A percentile compares a stretch with the other conserved stretches of the same genome.
These are phyloP conservation scores for Coracias cyanogaster DNA, from an alignment of 2,797 vertebrate genomes.

Conservation along the genomic window DNA sequence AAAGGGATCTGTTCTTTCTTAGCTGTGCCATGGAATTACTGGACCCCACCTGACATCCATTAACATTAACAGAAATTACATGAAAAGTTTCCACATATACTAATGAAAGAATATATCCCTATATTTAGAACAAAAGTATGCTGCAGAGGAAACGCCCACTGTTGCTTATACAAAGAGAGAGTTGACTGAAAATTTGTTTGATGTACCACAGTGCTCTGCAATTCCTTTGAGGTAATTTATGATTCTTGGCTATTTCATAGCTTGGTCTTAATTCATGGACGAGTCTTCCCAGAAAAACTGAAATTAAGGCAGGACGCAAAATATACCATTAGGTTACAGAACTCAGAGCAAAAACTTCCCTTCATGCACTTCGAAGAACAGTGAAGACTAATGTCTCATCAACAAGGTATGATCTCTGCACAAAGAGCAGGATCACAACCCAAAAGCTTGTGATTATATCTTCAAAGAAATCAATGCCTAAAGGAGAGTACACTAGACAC, in stretches of 20 bases:
- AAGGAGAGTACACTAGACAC: background rate
- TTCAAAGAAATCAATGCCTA: background rate
- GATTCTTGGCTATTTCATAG: background rate
- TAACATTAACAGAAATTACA: background rate
- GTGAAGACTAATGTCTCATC: background rate
- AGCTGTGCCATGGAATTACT: background rate
- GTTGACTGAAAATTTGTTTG: background rate
- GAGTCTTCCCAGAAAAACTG: background rate
- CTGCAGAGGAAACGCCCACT: background rate
- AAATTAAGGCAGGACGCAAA: background rate
- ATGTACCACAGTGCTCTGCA: background rate
- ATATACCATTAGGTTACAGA: background rate
- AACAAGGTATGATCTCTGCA: background rate
- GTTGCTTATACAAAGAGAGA: constrained; percentile 1
- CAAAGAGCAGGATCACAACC: background rate
- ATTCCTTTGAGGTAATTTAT: background rate
- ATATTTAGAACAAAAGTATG: constrained; percentile 21
- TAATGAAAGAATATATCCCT: background rate
- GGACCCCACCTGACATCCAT: background rate
- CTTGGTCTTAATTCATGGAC: constrained; percentile 26
- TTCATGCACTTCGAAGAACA: background rate
- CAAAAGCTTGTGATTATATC: background rate
- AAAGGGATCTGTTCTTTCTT: background rate
- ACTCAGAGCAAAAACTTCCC: background rate
- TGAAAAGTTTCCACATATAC: background rate